phyloP scores from a whole-genome alignment of 2,888 invertebrate genomes.

The Aricia artaxerxes region DNA sequence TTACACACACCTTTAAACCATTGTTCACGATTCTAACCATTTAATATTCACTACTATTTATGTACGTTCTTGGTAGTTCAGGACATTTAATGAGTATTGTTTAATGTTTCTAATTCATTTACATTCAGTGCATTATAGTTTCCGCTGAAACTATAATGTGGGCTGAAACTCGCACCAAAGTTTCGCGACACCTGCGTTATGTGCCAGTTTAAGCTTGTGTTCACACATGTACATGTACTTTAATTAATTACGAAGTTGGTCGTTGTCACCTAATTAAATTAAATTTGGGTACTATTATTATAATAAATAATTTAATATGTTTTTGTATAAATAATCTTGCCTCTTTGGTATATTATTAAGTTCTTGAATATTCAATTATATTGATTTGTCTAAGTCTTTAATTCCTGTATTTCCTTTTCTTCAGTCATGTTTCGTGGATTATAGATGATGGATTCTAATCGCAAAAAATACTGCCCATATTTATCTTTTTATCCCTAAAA shows the following conservation, averaged over 20 bases:
- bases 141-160: not conserved
- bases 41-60: not conserved
- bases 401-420: too few species aligned
- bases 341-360: too few species aligned
- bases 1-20: too few species aligned
- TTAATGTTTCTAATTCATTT: not conserved
- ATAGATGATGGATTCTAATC: too few species aligned
- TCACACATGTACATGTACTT: not conserved
- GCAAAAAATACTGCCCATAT: too few species aligned
- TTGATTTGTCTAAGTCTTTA: too few species aligned
- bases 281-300: not conserved
- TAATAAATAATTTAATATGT: too few species aligned
- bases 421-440: too few species aligned
- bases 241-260: not conserved
- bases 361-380: too few species aligned
- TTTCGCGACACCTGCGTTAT: constrained; percentile 2
- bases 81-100: not conserved
- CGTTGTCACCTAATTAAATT: not conserved
- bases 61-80: not conserved
- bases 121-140: not conserved
- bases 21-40: not conserved
- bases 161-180: not conserved
- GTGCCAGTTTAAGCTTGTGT: not conserved
- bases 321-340: too few species aligned
- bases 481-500: too few species aligned